phyloP scores from a whole-genome alignment of 2,888 invertebrate species.

The Lamproptera curius region DNA sequence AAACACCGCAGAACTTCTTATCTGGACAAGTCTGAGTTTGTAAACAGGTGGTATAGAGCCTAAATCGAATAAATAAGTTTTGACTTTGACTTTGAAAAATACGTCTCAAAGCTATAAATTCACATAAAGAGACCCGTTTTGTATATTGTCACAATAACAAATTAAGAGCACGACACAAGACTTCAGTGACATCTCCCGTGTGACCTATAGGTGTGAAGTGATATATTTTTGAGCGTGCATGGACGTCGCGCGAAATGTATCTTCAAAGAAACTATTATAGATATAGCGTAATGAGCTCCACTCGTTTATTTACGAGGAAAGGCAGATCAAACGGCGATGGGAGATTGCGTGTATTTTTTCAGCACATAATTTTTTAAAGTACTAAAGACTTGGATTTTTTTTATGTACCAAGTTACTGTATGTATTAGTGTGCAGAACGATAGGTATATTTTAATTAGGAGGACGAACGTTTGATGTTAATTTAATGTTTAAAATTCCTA shows the following conservation, averaged over 20 bases:
- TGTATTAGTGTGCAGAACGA: neutral
- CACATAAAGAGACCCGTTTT: too few species aligned
- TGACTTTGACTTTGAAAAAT: too few species aligned
- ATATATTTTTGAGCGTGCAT: slow-evolving; percentile 19
- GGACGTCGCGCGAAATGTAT: slow-evolving; percentile 17
- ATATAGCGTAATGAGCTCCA: slow-evolving; percentile 18
- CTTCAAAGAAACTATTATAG: slow-evolving; percentile 17
- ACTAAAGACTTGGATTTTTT: neutral
- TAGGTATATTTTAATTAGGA: too few species aligned
- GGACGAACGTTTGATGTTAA: too few species aligned
- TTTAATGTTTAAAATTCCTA: too few species aligned
- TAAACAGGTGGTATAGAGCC: too few species aligned
- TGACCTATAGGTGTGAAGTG: slow-evolving; percentile 18
- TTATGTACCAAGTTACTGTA: neutral
- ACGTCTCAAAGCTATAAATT: too few species aligned
- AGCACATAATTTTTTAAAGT: slow-evolving; percentile 1
- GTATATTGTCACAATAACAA: slow-evolving; percentile 5
- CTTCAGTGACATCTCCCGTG: slow-evolving; percentile 12
- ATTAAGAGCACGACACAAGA: neutral
- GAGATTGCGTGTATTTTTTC: slow-evolving; percentile 13
- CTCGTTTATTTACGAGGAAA: slow-evolving; percentile 16
- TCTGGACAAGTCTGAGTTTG: too few species aligned
- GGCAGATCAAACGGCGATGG: slow-evolving; percentile 18
- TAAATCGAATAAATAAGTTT: too few species aligned
- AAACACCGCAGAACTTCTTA: too few species aligned